These are phyloP conservation scores for Oryzias sinensis DNA, from an alignment of 2,797 vertebrate genomes.

Conservation along the genomic window DNA sequence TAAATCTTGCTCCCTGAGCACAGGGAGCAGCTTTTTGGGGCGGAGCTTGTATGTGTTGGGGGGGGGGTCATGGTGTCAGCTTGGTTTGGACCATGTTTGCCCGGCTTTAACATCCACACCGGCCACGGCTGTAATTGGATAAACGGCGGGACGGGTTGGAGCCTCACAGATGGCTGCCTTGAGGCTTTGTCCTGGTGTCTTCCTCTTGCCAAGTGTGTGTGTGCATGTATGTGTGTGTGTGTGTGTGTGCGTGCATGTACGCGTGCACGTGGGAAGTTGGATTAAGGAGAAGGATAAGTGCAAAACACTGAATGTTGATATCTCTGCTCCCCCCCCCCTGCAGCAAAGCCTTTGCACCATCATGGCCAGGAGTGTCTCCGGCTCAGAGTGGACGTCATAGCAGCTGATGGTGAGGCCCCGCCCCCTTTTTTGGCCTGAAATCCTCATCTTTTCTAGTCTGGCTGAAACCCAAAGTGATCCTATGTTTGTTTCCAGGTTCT, in stretches of 20 bases:
- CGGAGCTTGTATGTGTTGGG: conserved; percentile 4
- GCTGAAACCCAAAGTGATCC: conserved; percentile 6
- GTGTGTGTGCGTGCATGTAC: conserved; percentile 12
- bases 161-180: conserved; percentile 67
- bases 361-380: conserved; percentile 85
- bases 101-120: conserved; percentile 37
- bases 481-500: conserved; percentile 64
- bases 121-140: conserved; percentile 69
- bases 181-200: conserved; percentile 45
- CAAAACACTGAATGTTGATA: conserved; percentile 66
- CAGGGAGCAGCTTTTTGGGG: conserved; percentile 21
- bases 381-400: conserved; percentile 83
- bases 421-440: neutral
- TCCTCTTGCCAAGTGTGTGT: conserved; percentile 46
- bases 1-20: neutral
- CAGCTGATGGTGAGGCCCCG: conserved; percentile 81
- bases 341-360: conserved; percentile 90
- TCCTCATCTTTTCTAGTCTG: neutral
- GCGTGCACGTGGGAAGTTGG: conserved; percentile 40
- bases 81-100: conserved; percentile 16
- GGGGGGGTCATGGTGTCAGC: conserved; percentile 11
- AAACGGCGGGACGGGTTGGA: conserved; percentile 56
- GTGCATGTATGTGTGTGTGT: conserved; percentile 6
- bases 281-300: conserved; percentile 68
- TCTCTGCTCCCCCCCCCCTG: conserved; percentile 27